These are phyloP conservation scores for Wiebesia pumilae DNA, from an alignment of 1,140 invertebrate genomes.

Conservation along the genomic window DNA sequence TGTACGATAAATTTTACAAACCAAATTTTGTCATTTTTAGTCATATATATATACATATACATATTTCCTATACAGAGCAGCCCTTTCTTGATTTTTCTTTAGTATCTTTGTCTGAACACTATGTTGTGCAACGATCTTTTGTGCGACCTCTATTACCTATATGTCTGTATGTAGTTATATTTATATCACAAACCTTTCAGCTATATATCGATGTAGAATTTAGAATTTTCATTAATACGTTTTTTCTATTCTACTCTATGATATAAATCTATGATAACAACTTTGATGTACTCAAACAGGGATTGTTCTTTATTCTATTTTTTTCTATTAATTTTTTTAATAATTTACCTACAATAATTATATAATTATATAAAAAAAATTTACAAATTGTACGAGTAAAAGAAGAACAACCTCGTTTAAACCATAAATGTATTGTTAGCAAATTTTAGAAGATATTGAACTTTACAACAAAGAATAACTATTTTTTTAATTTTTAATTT, in stretches of 20 bases:
- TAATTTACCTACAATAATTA: background rate
- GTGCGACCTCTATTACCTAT: conserved; percentile 22
- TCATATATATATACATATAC: no score
- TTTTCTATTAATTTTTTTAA: background rate
- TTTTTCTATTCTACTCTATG: conserved; percentile 38
- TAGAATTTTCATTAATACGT: conserved; percentile 38
- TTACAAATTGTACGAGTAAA: background rate
- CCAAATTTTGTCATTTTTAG: conserved; percentile 31
- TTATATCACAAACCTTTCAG: conserved; percentile 1
- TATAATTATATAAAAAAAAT: background rate
- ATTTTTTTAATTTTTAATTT: conserved; percentile 1
- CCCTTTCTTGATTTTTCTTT: conserved; percentile 20
- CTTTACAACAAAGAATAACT: background rate
- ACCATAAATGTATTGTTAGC: background rate
- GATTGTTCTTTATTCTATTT: conserved; percentile 21
- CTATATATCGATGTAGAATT: conserved; percentile 43
- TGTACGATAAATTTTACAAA: conserved; percentile 45
- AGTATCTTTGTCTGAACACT: conserved; percentile 19
- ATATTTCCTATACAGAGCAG: conserved; percentile 45
- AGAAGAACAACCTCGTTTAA: conserved; percentile 10
- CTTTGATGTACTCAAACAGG: background rate
- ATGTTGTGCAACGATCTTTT: conserved; percentile 30
- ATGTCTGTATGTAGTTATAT: conserved; percentile 33
- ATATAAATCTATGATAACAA: conserved; percentile 33
- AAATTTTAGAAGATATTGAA: conserved; percentile 37